These are phyloP conservation scores for Hydractinia symbiolongicarpus DNA, from an alignment of 30 jellyfish, hydroid and myxozoan species.

Conservation along the genomic window DNA sequence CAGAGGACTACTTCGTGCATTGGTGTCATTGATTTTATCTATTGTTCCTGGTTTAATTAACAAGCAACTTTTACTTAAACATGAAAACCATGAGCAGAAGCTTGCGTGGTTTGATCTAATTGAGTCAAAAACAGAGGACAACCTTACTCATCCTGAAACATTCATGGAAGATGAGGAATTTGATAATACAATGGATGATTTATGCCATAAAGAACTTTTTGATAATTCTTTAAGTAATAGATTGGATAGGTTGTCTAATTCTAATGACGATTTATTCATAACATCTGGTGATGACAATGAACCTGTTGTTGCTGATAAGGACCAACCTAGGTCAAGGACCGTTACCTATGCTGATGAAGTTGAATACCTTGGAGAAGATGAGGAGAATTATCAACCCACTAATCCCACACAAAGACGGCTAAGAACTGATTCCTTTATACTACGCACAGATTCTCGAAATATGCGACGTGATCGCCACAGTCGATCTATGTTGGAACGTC, in stretches of 20 bases:
- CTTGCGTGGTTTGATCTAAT: constrained; percentile 15
- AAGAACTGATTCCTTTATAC: constrained; percentile 13
- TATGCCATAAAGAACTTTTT: no score
- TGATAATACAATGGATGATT: no score
- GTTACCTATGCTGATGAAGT: constrained; percentile 16
- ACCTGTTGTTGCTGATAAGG: background rate
- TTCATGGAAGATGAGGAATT: background rate
- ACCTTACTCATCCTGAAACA: background rate
- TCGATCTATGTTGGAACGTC: background rate
- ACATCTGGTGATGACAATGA: background rate
- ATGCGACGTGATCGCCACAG: background rate
- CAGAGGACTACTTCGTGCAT: constrained; percentile 47
- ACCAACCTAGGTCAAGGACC: constrained; percentile 5
- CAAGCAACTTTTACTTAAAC: background rate
- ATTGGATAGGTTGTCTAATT: background rate
- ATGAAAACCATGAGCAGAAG: constrained; percentile 1
- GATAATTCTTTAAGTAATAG: background rate
- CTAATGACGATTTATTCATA: constrained; percentile 20
- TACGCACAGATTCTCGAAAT: constrained; percentile 1
- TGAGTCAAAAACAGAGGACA: background rate
- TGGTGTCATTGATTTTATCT: constrained; percentile 19
- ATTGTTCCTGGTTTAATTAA: constrained; percentile 5
- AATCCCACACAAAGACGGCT: constrained; percentile 1
- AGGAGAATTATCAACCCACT: background rate
- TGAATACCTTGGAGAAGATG: background rate